These are phyloP conservation scores for Naja naja DNA, from an alignment of 2,113 vertebrate genomes.

Conservation along the genomic window DNA sequence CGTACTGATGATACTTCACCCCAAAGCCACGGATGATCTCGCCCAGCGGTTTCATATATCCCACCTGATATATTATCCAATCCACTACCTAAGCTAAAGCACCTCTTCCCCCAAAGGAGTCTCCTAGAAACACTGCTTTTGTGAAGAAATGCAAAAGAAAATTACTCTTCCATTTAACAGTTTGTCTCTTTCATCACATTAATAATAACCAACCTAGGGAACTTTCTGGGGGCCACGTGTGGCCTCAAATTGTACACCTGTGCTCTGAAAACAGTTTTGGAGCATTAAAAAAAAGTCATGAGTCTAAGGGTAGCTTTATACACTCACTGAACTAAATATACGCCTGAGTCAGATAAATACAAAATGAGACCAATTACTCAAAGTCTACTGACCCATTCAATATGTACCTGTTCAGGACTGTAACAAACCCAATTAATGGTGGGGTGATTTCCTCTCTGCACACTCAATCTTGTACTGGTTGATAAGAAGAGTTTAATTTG, in stretches of 20 bases:
- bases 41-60: too few relatives aligned
- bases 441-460: background rate
- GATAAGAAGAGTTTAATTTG: background rate
- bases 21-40: too few relatives aligned
- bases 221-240: background rate
- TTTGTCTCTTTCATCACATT: background rate
- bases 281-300: background rate
- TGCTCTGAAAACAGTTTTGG: background rate
- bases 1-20: too few relatives aligned
- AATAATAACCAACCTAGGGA: background rate
- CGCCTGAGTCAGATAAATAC: background rate
- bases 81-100: background rate
- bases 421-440: background rate
- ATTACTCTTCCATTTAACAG: background rate
- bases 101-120: background rate
- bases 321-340: background rate
- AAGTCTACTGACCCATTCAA: background rate
- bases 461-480: background rate
- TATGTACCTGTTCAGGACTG: background rate
- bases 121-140: background rate
- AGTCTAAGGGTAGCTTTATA: background rate
- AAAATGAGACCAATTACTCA: too few relatives aligned
- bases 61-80: background rate
- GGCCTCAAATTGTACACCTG: background rate
- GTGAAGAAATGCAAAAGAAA: background rate